Percentiles rank a stretch among this genome's conserved stretches.
Evolutionary conservation across 2,113 vertebrate species (phyloP).

Genomic region (Seriola quinqueradiata): DNA sequence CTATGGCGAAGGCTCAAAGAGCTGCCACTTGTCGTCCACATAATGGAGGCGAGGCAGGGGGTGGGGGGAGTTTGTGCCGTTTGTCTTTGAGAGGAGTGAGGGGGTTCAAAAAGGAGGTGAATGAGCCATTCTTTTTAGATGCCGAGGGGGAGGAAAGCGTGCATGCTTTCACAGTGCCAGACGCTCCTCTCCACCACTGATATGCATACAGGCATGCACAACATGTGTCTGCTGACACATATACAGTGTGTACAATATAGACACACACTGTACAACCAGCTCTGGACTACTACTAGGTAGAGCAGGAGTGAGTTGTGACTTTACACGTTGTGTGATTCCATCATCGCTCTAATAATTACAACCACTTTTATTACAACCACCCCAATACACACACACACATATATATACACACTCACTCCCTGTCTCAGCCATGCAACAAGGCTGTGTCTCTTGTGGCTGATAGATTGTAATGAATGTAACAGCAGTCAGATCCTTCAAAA

Average conservation of each 20-base stretch:
- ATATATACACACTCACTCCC: slow-evolving; percentile 12
- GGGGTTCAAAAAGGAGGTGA: slow-evolving; percentile 68
- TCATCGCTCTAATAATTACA: slow-evolving; percentile 57
- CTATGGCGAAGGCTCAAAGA: slow-evolving; percentile 67
- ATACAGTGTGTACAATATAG: background rate
- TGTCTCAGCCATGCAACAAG: slow-evolving; percentile 69
- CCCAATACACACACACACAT: slow-evolving; percentile 11
- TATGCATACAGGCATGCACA: slow-evolving; percentile 7
- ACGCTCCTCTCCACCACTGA: background rate
- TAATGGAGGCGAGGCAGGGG: slow-evolving; percentile 56
- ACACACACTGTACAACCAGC: background rate
- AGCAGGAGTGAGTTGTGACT: slow-evolving; percentile 29
- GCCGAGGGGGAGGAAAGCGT: slow-evolving; percentile 17
- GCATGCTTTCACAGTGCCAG: slow-evolving; percentile 50
- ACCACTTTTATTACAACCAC: slow-evolving; percentile 40
- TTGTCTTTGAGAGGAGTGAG: slow-evolving; percentile 55
- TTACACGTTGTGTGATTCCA: slow-evolving; percentile 50
- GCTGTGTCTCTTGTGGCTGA: slow-evolving; percentile 85
- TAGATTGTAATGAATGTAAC: slow-evolving; percentile 88
- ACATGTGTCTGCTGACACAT: slow-evolving; percentile 13
- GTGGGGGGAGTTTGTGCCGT: slow-evolving; percentile 25
- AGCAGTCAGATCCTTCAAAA: slow-evolving; percentile 86
- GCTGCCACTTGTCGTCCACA: slow-evolving; percentile 71
- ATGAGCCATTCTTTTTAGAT: slow-evolving; percentile 59
- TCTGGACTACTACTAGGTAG: background rate